A percentile compares a stretch with the other conserved stretches of the same genome.
phyloP scores from a whole-genome alignment of 2,797 vertebrate species.

The Microtus agrestis region DNA sequence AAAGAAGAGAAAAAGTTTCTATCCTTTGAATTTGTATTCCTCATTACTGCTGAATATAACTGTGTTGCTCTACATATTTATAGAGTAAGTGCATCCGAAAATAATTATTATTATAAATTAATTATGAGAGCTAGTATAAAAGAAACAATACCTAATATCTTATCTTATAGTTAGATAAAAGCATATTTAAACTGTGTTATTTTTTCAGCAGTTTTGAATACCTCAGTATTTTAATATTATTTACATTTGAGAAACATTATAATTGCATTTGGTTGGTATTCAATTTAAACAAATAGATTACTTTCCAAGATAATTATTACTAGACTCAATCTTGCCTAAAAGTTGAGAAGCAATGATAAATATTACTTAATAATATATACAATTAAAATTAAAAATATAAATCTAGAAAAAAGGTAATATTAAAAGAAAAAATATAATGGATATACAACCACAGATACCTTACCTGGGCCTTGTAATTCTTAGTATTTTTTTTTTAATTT shows the following conservation, averaged over 20 bases:
- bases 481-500: fast-evolving
- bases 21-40: conserved; percentile 8
- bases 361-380: neutral
- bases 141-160: neutral
- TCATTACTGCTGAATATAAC: neutral
- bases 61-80: neutral
- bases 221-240: neutral
- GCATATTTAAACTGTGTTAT: neutral
- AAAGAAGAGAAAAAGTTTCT: conserved; percentile 1
- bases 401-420: neutral
- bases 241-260: neutral
- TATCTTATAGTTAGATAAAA: neutral
- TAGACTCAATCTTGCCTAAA: neutral
- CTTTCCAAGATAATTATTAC: neutral
- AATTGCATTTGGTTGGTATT: neutral
- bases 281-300: neutral
- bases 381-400: neutral
- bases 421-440: neutral
- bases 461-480: neutral
- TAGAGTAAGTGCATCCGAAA: conserved; percentile 9
- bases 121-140: neutral
- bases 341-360: neutral
- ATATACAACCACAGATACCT: neutral
- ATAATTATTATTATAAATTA: neutral
- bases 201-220: neutral